These are phyloP conservation scores for Rhodeus uyekii DNA, from an alignment of 2,797 vertebrate species.

Conservation along the genomic window DNA sequence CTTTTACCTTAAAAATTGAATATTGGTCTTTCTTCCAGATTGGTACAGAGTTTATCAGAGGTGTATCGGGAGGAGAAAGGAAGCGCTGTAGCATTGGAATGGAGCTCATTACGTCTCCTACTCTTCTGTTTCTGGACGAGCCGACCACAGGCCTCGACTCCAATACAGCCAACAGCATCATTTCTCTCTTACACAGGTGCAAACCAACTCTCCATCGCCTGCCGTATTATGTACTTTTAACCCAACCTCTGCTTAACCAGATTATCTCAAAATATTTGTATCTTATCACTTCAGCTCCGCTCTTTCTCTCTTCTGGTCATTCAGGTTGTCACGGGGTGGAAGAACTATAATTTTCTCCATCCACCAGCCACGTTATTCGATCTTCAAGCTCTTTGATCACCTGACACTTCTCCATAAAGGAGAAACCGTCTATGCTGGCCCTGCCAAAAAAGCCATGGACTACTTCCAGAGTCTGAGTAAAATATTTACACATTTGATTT, in stretches of 20 bases:
- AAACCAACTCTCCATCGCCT: neutral
- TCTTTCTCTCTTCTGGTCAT: neutral
- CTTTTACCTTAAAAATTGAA: neutral
- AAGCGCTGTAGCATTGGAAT: constrained; percentile 81
- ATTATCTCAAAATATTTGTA: neutral
- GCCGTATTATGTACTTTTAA: neutral
- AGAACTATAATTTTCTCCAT: constrained; percentile 83
- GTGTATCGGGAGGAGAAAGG: constrained; percentile 79
- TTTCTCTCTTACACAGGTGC: constrained; percentile 49
- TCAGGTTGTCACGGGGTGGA: constrained; percentile 73
- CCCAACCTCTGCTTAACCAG: neutral
- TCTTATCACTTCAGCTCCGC: neutral
- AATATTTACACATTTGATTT: neutral
- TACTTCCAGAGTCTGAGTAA: constrained; percentile 77
- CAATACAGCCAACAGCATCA: constrained; percentile 54
- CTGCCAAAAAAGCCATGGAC: constrained; percentile 59
- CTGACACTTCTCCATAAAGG: constrained; percentile 66
- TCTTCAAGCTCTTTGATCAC: constrained; percentile 79
- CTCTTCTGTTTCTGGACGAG: constrained; percentile 80
- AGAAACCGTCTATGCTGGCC: constrained; percentile 74
- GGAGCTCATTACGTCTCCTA: constrained; percentile 78
- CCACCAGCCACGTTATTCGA: constrained; percentile 82
- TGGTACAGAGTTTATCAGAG: constrained; percentile 79
- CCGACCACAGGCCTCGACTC: constrained; percentile 80
- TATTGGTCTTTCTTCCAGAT: constrained; percentile 72